Conservation (phyloP, 1,140 invertebrate genomes). For the Drosophila sp. region DNA sequence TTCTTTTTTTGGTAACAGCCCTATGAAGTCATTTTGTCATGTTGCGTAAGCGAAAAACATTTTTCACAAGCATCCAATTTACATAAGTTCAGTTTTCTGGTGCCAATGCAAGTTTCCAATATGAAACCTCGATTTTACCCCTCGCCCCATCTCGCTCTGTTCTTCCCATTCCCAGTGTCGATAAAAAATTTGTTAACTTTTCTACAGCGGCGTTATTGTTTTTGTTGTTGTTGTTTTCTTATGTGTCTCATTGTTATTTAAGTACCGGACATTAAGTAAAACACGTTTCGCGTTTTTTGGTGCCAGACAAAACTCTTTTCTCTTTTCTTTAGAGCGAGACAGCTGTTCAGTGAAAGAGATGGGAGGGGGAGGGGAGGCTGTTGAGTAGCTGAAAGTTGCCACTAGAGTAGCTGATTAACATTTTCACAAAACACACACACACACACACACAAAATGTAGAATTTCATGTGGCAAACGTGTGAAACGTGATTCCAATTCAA, state of each 20-base stretch:
- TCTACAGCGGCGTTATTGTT: neutral
- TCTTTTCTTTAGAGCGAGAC: slow-evolving; percentile 17
- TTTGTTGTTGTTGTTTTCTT: slow-evolving; percentile 7
- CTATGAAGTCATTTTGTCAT: slow-evolving; percentile 3
- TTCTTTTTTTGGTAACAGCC: slow-evolving; percentile 12
- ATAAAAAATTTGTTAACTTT: slow-evolving; percentile 43
- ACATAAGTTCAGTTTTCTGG: slow-evolving; percentile 44
- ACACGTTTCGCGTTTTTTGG: slow-evolving; percentile 43
- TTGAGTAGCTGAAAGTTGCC: slow-evolving; percentile 5
- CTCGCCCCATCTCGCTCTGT: neutral
- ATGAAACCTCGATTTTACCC: neutral
- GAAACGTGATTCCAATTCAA: slow-evolving; percentile 44
- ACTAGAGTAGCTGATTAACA: slow-evolving; percentile 35
- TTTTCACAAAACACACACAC: slow-evolving; percentile 25
- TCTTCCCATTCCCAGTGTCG: slow-evolving; percentile 1
- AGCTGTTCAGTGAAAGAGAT: neutral
- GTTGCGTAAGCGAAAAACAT: slow-evolving; percentile 44
- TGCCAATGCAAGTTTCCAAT: slow-evolving; percentile 33
- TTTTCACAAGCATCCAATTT: slow-evolving; percentile 30
- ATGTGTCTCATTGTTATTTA: slow-evolving; percentile 40
- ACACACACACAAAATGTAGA: slow-evolving; percentile 25
- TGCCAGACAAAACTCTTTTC: slow-evolving; percentile 39
- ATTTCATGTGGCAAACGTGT: slow-evolving; percentile 42
- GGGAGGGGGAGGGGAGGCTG: too few species aligned
- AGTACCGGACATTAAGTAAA: slow-evolving; percentile 49